Evolutionary conservation across 2,797 vertebrate genomes (phyloP), one percentile per base, ranked within the genome.

Genomic region (Adelosebastes latens): DNA sequence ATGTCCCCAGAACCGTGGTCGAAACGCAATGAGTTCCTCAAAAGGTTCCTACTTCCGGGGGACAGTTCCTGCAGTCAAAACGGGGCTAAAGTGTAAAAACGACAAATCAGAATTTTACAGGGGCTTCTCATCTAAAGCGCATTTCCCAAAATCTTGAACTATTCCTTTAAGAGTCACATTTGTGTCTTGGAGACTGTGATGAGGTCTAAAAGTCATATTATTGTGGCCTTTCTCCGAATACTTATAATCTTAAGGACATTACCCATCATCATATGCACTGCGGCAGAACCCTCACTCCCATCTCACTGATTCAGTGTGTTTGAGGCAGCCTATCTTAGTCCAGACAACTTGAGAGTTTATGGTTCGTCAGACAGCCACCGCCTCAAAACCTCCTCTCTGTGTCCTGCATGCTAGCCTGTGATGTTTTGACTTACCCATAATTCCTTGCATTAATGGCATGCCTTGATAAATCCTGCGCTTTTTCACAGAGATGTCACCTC

Each of bases 351-450:
- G 3, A 64, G 20, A 34, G 24, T 56, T 64, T 31, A 9, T 25
- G 22, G 52, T 75, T 61, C 64, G 39, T 74, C 29, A 14, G 32
- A 32, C 69, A 56, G 12, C 12, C 8, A 6, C 36, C 13, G 16
- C 27, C 53, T 56, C 58, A 31, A 59, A 65, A n/a, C 65, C 18
- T 61, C 34, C 46, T 14, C 77, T 79, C 70, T 18, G 4, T 55
- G 64, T 61, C 36, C 72, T 89, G 95, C 94, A 94, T 95, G 95
- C 80, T 65, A 9, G 68, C 67, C 77, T 81, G 64, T 60, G 25
- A 32, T 70, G 29, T 90, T 70, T 88, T 83, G 55, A 79, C 70
- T 89, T 58, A 65, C 74, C 72, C 66, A 62, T 52, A 66, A 5
- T 72, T 67, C 59, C n/a, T 81, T 81, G 25, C 61, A 72, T 74